A percentile compares a stretch with the other conserved stretches of the same genome.
These are phyloP conservation scores for Temnopleurus reevesii DNA, from an alignment of 53 echinoderm and acorn worm species.

Conservation along the genomic window DNA sequence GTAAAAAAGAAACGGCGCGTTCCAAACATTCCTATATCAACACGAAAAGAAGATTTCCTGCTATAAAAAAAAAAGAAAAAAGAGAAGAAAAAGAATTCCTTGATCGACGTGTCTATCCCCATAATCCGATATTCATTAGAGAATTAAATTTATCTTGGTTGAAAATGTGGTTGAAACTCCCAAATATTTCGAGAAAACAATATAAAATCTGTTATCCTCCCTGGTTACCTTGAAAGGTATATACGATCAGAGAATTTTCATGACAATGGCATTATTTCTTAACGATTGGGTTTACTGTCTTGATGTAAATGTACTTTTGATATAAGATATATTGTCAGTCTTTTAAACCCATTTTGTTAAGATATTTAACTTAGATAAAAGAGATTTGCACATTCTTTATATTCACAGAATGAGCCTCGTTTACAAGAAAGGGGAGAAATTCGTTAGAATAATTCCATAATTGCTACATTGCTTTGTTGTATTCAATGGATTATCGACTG, in stretches of 20 bases:
- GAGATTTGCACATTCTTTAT: too few relatives aligned
- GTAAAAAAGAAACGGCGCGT: too few relatives aligned
- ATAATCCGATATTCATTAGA: not conserved
- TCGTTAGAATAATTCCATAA: too few relatives aligned
- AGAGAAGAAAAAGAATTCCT: too few relatives aligned
- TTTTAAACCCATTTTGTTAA: too few relatives aligned
- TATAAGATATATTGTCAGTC: too few relatives aligned
- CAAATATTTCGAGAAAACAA: not conserved
- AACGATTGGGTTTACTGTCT: not conserved
- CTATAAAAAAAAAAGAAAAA: not conserved
- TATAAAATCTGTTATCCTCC: not conserved
- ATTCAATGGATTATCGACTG: too few relatives aligned
- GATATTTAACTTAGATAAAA: too few relatives aligned
- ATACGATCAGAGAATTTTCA: not conserved
- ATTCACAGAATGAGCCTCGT: too few relatives aligned
- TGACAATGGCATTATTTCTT: not conserved
- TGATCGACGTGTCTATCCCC: not conserved
- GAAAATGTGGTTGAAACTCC: not conserved
- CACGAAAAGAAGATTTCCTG: not conserved
- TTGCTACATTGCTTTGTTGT: too few relatives aligned
- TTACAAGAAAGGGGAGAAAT: too few relatives aligned
- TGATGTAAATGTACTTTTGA: constrained; percentile 1
- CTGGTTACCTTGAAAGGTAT: too few relatives aligned
- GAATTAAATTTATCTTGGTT: not conserved
- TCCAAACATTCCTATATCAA: not conserved